Conservation (phyloP, 2,888 invertebrate species). For the Ischnura elegans region DNA sequence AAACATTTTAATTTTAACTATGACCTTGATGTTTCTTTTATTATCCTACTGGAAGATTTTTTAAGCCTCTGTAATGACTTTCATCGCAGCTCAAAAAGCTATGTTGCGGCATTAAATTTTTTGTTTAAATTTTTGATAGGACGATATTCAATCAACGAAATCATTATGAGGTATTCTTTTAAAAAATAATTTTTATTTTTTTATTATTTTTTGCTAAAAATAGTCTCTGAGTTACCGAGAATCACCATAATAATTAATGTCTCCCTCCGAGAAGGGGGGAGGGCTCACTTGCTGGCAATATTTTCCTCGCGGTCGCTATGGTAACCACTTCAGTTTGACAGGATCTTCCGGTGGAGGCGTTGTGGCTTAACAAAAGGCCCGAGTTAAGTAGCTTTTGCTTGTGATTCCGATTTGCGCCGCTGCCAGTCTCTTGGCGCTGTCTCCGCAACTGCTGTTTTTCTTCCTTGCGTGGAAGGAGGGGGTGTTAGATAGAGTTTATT, state of each 20-base stretch:
- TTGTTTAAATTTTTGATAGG: no score
- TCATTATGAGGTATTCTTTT: neutral
- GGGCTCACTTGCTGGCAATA: neutral
- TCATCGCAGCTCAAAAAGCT: no score
- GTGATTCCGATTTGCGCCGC: slow-evolving; percentile 14
- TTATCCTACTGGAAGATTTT: no score
- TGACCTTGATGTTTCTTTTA: neutral
- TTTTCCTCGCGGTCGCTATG: slow-evolving; percentile 6
- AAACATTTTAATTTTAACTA: no score
- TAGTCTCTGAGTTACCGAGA: slow-evolving; percentile 3
- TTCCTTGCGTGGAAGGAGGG: neutral
- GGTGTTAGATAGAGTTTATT: neutral
- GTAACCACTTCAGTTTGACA: slow-evolving; percentile 29
- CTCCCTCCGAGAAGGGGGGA: neutral
- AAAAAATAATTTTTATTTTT: no score
- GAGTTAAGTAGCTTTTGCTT: slow-evolving; percentile 16
- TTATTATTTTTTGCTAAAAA: no score
- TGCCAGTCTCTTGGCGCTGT: neutral
- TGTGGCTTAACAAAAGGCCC: neutral
- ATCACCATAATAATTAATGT: neutral
- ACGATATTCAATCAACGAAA: neutral
- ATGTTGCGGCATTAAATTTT: no score
- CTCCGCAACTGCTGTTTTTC: neutral
- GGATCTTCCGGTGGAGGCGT: neutral
- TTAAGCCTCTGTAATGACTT: no score